Base-by-base conservation (phyloP, 2,888 invertebrate species). In the Aquatica leii region DNA sequence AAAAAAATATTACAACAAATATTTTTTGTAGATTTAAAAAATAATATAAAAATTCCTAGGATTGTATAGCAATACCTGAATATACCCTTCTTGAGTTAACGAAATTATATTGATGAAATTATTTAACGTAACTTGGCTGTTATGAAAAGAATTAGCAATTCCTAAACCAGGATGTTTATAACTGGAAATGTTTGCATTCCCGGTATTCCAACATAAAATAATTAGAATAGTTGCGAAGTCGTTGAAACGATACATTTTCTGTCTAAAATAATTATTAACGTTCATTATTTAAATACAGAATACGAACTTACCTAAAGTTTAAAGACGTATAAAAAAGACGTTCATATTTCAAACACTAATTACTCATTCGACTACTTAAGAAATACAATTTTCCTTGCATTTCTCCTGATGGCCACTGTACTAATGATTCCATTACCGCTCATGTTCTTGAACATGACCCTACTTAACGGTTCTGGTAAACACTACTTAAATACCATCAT, bases 81-180 rank as follows among this genome's bases (percentile, higher is more conserved):
- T 87, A 73, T 86, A 90, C 72, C 89, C 89, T 74, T 85, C 86
- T 77, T 90, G 90, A 1, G 87, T 87, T n/a, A 90, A 78, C 11
- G 84, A 80, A 17, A 87, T 84, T 80, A 88, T 88, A 71, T 87
- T 86, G 63, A 88, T 84, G 8, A 17, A 43, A 54, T 58, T 49
- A 15, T 52, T 17, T 0, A 82, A 71, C 49, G 61, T 49, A 5
- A 15, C 5, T 9, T 24, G 14, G 34, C 24, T 48, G 12, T 56
- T 50, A 24, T 12, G 31, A 24, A 50, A 31, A 4, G 49, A 50
- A 50, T 50, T 50, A 12, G 46, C 18, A 53, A 53, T 53, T 40
- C 21, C 35, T 51, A 46, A 69, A 65, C 18, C 20, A 20, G 37
- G 17, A 18, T 34, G 50, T 35, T 65, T 59, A 11, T 37, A 11